Evolutionary conservation across 2,888 invertebrate genomes (phyloP), one percentile per base, ranked within the genome.

Genomic region (Axea sp.): DNA sequence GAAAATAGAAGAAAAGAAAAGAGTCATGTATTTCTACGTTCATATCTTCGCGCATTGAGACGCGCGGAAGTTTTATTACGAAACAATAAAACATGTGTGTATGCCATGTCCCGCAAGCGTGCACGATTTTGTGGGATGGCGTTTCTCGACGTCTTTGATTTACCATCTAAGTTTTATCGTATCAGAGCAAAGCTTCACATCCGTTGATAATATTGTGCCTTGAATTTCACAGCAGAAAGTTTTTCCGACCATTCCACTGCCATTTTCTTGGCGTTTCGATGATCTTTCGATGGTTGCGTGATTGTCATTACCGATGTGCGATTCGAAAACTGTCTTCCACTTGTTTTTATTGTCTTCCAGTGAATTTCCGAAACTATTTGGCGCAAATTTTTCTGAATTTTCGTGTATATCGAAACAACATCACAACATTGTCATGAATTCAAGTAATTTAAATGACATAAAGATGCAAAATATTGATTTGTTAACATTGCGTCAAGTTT

Each of bases 191-290:
- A 69, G 76, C 60, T 75, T 60, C 60, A 41, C 75, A 78, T 76
- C 77, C 73, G 49, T 35, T 69, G 75, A 78, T 82, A 80, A 84
- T 84, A 83, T 84, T 80, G 81, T 78, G 76, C 74, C 78, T 76
- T 82, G 81, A 78, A 83, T 85, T 84, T 83, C 82, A 82, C 84
- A 83, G 84, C 82, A 82, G 80, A 83, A 83, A 84, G 80, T 76
- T 76, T 78, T 81, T 68, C 45, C 78, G 73, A 78, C 76, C 73
- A 78, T 79, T 77, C 76, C 78, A 62, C 76, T 64, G 55, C 47
- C 33, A 53, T 59, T 69, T 67, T 62, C 59, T 45, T 28, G 68
- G 37, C 45, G 39, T 62, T 59, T 51, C 47, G 30, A 57, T 47
- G 37, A 57, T 62, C 39, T 62, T 35, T 43, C 64, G 37, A 69